Conservation (phyloP, 2,797 vertebrate species). For the Myripristis murdjan region DNA sequence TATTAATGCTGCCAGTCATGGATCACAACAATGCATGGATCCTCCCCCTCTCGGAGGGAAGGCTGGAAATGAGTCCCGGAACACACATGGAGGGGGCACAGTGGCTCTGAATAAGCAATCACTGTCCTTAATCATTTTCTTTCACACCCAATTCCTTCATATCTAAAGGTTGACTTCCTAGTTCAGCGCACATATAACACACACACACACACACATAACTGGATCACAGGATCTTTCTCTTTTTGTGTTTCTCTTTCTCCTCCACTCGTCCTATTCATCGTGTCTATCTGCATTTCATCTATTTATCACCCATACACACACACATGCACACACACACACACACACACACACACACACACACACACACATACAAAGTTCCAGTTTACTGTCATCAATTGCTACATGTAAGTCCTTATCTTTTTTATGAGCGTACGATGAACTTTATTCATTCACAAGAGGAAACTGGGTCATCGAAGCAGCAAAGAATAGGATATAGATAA, state of each 20-base stretch:
- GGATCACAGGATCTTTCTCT: neutral
- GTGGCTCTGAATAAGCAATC: constrained; percentile 58
- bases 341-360: no score
- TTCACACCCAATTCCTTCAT: constrained; percentile 23
- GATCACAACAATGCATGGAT: constrained; percentile 62
- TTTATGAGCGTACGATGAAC: no score
- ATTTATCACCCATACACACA: no score
- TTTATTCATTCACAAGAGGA: no score
- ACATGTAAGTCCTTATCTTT: no score
- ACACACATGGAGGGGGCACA: constrained; percentile 38
- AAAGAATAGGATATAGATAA: no score
- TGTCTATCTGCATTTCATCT: no score
- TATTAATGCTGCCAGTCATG: constrained; percentile 75
- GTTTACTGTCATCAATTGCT: no score
- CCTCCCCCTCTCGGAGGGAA: constrained; percentile 35
- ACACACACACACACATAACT: neutral
- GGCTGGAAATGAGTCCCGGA: constrained; percentile 42
- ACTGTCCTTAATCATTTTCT: constrained; percentile 53
- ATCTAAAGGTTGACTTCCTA: constrained; percentile 6
- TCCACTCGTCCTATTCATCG: neutral
- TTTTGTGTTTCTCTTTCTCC: neutral
- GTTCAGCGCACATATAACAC: neutral
- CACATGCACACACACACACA: no score
- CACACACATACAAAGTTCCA: no score
- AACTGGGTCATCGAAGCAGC: no score